These are phyloP conservation scores for Oxytorus armatus DNA, from an alignment of 2,888 invertebrate species.

Conservation along the genomic window DNA sequence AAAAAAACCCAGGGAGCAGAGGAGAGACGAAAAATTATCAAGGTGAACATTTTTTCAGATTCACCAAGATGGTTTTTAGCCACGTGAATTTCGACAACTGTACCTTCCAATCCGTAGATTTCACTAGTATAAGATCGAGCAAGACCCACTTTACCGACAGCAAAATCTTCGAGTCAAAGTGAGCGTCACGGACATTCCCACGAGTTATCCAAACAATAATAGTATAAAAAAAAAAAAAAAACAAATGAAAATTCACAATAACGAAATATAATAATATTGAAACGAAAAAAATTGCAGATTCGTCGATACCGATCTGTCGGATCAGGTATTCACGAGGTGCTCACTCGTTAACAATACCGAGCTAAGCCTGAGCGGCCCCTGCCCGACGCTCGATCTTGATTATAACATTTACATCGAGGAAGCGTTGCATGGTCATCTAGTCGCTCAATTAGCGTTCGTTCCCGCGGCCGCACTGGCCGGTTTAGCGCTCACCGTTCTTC, in stretches of 20 bases:
- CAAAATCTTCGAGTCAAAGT: conserved; percentile 88
- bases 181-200: too few relatives aligned
- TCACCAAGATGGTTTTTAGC: conserved; percentile 89
- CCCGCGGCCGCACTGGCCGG: conserved; percentile 84
- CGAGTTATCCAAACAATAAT: too few relatives aligned
- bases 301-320: conserved; percentile 88
- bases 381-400: conserved; percentile 85
- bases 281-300: conserved; percentile 84
- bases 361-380: conserved; percentile 83
- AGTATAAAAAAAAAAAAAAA: conserved; percentile 3
- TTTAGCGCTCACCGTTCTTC: conserved; percentile 82
- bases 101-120: conserved; percentile 88
- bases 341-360: conserved; percentile 86
- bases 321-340: conserved; percentile 87
- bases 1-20: too few relatives aligned
- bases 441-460: conserved; percentile 84
- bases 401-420: conserved; percentile 87
- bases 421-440: conserved; percentile 84
- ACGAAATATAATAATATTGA: background rate
- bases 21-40: too few relatives aligned
- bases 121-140: conserved; percentile 90
- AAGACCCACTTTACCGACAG: conserved; percentile 88
- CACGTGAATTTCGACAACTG: conserved; percentile 91
- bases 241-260: background rate
- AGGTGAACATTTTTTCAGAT: conserved; percentile 82